phyloP scores from a whole-genome alignment of 2,797 vertebrate species.

The Ctenopoma multispine region DNA sequence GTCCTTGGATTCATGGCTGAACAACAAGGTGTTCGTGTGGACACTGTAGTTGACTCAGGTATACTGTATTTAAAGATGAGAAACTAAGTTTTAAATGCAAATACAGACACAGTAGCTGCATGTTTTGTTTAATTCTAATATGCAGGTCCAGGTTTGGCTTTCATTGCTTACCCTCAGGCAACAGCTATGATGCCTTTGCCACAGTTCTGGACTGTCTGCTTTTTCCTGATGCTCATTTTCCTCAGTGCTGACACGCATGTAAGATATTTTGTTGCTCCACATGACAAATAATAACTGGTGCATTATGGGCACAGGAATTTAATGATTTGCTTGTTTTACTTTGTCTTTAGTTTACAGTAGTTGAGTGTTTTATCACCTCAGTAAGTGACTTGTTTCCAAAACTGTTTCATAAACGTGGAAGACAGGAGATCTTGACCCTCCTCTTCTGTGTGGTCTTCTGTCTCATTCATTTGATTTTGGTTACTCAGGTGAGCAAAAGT shows the following conservation, averaged over 20 bases:
- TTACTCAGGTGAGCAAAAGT: slow-evolving; percentile 65
- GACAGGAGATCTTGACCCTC: slow-evolving; percentile 57
- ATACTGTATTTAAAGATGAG: not conserved
- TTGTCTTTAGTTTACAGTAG: slow-evolving; percentile 60
- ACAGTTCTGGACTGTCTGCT: slow-evolving; percentile 72
- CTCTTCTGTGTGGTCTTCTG: slow-evolving; percentile 55
- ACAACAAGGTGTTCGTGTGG: slow-evolving; percentile 66
- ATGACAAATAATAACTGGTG: not conserved
- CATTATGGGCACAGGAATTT: too few species aligned
- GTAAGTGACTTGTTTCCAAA: slow-evolving; percentile 59
- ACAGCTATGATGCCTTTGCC: slow-evolving; percentile 73
- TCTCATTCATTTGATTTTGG: slow-evolving; percentile 51
- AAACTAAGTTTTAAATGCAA: not conserved
- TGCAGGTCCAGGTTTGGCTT: slow-evolving; percentile 74
- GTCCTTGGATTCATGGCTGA: slow-evolving; percentile 83
- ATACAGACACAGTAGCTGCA: not conserved
- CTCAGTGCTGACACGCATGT: slow-evolving; percentile 89
- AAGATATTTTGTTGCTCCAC: not conserved
- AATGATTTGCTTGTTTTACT: not conserved
- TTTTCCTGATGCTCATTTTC: slow-evolving; percentile 77
- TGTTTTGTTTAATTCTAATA: not conserved
- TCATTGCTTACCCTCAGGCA: slow-evolving; percentile 77
- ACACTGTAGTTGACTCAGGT: slow-evolving; percentile 78
- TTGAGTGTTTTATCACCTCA: slow-evolving; percentile 40
- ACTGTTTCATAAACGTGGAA: slow-evolving; percentile 22